Conservation (phyloP, 2,888 invertebrate genomes). For the Xylophagus ater region DNA sequence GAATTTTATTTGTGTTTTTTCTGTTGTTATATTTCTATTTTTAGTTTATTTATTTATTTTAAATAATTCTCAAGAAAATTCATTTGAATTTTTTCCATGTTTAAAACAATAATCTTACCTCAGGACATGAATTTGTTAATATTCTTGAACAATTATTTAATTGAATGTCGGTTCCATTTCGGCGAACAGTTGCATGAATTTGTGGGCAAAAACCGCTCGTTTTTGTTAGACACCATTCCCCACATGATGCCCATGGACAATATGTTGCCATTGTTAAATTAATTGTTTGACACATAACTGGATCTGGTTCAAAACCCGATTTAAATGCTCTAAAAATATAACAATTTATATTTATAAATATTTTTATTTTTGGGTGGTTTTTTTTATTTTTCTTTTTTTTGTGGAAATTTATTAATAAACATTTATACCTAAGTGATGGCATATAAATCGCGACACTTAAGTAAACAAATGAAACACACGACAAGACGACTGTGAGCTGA, state of each 20-base stretch:
- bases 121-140: slow-evolving; percentile 50
- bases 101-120: slow-evolving; percentile 38
- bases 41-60: no score
- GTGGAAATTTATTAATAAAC: not conserved
- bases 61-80: not conserved
- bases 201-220: slow-evolving; percentile 66
- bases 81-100: not conserved
- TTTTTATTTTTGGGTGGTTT: no score
- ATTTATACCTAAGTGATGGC: slow-evolving; percentile 55
- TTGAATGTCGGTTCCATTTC: slow-evolving; percentile 55
- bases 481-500: slow-evolving; percentile 62
- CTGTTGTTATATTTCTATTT: no score
- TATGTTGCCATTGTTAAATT: slow-evolving; percentile 55
- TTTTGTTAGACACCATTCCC: slow-evolving; percentile 68
- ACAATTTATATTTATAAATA: no score
- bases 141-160: slow-evolving; percentile 52
- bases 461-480: slow-evolving; percentile 68
- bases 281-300: slow-evolving; percentile 51
- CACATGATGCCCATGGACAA: slow-evolving; percentile 63
- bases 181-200: slow-evolving; percentile 55
- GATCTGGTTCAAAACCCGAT: slow-evolving; percentile 51
- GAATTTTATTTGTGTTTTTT: no score
- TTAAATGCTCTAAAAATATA: slow-evolving; percentile 55
- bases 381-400: not conserved
- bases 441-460: slow-evolving; percentile 65